Evolutionary conservation across 1,140 invertebrate genomes (phyloP), one percentile per base, ranked within the genome.

Genomic region (Drosophila repleta): DNA sequence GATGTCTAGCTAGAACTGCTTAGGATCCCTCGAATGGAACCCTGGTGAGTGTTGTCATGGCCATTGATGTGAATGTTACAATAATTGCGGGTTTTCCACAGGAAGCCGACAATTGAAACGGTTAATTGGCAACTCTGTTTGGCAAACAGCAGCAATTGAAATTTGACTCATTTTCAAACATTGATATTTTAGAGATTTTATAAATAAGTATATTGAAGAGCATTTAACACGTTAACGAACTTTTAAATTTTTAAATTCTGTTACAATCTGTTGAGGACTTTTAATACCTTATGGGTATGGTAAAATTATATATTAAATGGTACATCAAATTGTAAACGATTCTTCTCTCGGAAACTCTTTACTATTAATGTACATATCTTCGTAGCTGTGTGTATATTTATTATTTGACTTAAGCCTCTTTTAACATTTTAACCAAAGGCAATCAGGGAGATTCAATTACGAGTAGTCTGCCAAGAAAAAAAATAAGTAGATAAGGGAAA

Each of bases 101-200:
- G 66, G 66, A 63, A 56, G 56, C 51, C 51, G 45, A 63, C 66
- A 74, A 74, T 74, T 62, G 53, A 70, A 69, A 63, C 55, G 35
- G 66, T 70, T 70, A 70, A 74, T 74, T 74, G 60, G 66, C 39
- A 24, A 68, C 45, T 56, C 43, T 57, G 15, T 74, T 51, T 21
- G 45, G 18, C 45, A 46, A 46, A 46, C 45, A 46, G 20, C 45
- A 43, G 6, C 39, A 15, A 35, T 35, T 35, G 32, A 35, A 35
- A 35, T 13, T 0, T 35, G 32, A 35, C 11, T 11, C 10, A 11
- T 13, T 11, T 0, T 11, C 7, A 13, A 13, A 3, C 11, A 35
- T 11, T 1, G 32, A 13, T 35, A 11, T 35, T 13, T 11, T 29
- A 29, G 32, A 6, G 11, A 35, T 11, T 35, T 11, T 11, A 1